Percentiles rank a stretch among this genome's conserved stretches.
phyloP scores from a whole-genome alignment of 2,797 vertebrate species.

The Harpagifer antarcticus region DNA sequence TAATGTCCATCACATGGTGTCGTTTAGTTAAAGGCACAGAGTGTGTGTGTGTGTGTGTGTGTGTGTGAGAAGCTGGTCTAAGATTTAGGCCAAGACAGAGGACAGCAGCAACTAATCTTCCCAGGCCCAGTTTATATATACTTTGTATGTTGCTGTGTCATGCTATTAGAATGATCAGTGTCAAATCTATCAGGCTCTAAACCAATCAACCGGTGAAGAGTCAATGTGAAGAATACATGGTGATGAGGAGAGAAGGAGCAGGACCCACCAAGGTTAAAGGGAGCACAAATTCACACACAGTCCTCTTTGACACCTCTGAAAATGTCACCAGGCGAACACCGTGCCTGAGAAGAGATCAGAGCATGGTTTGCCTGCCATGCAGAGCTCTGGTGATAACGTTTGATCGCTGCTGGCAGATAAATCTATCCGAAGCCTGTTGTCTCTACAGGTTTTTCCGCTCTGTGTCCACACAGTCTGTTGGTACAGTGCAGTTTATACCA shows the following conservation, averaged over 20 bases:
- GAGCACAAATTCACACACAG: constrained; percentile 5
- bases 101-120: constrained; percentile 46
- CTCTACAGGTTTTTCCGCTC: constrained; percentile 32
- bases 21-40: background rate
- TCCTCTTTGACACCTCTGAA: constrained; percentile 19
- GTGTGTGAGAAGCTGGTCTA: constrained; percentile 14
- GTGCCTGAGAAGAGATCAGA: constrained; percentile 28
- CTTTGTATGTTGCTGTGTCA: constrained; percentile 27
- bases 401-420: constrained; percentile 31
- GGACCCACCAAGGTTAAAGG: background rate
- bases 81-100: constrained; percentile 49
- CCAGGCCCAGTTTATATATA: constrained; percentile 6
- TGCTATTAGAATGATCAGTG: constrained; percentile 12
- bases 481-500: constrained; percentile 25
- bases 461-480: constrained; percentile 28
- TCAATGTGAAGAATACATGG: background rate
- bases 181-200: background rate
- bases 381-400: constrained; percentile 28
- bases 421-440: constrained; percentile 31
- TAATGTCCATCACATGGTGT: background rate
- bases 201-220: background rate
- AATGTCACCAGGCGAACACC: constrained; percentile 23
- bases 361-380: constrained; percentile 21
- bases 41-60: background rate
- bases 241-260: background rate